Base-by-base conservation (phyloP, 2,888 invertebrate species). In the Thecophora atra region DNA sequence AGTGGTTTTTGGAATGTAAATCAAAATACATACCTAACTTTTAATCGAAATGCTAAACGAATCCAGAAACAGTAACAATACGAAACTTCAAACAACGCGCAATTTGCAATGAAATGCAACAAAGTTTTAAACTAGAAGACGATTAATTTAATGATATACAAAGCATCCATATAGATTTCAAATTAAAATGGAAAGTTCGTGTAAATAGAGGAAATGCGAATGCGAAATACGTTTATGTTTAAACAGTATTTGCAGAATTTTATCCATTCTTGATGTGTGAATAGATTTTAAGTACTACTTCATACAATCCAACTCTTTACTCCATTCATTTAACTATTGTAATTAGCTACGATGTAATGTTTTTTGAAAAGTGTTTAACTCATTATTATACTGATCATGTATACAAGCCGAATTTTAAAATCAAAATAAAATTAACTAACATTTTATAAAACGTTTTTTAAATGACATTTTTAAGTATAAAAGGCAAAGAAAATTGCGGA, bases 31-130 rank as follows among this genome's bases (percentile, higher is more conserved):
- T 4, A 68, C 28, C 15, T 19, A 26, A 63, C 26, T 60, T 63
- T 42, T 17, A 73, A 76, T 76, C 73, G 71, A 76, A 77, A 79
- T 67, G 42, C 64, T 26, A 72, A 76, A 75, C 76, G 74, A 62
- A 24, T 37, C 37, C 37, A 8, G 11, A 37, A 78, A 73, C 24
- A 70, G 77, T 78, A 72, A 73, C 78, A 80, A 79, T 75, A 71
- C 64, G 64, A 73, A 71, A 73, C 30, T 64, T 71, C 64, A 74
- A 75, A 77, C 74, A 76, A 76, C 71, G 75, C 77, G 80, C 78
- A 78, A 79, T 78, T 77, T 74, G 76, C 74, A 70, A 70, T 72
- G 58, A 72, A n/a, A n/a, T n/a, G n/a, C 67, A 56, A 72, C 72
- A 24, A 66, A 72, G 73, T 71, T 69, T 71, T 75, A 62, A 77